Conservation (phyloP, 1,140 invertebrate genomes). For the Drosophila ananassae region DNA sequence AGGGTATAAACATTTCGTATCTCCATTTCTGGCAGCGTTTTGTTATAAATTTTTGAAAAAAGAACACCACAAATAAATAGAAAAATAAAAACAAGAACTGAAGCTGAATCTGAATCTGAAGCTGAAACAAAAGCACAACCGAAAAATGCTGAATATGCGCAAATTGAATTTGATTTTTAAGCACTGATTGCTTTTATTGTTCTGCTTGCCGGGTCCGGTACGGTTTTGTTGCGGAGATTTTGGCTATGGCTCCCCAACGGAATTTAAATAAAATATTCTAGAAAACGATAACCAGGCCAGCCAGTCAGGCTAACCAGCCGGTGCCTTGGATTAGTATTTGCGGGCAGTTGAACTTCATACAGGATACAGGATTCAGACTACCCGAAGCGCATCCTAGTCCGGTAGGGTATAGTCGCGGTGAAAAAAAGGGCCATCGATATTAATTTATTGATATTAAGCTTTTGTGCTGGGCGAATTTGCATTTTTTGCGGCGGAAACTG, state of each 20-base stretch:
- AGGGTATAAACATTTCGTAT: neutral
- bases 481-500: slow-evolving; percentile 45
- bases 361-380: neutral
- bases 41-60: slow-evolving; percentile 72
- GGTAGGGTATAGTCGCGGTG: slow-evolving; percentile 5
- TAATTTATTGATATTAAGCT: slow-evolving; percentile 69
- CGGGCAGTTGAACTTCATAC: neutral
- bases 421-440: slow-evolving; percentile 26
- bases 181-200: slow-evolving; percentile 81
- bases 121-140: slow-evolving; percentile 42
- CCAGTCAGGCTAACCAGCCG: neutral
- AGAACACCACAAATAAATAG: slow-evolving; percentile 19
- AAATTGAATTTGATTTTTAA: slow-evolving; percentile 82
- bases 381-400: neutral
- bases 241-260: slow-evolving; percentile 16
- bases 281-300: slow-evolving; percentile 26
- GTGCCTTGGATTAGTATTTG: neutral
- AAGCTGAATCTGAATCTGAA: slow-evolving; percentile 7
- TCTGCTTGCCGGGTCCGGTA: slow-evolving; percentile 38
- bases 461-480: slow-evolving; percentile 46
- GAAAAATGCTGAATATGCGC: slow-evolving; percentile 79
- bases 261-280: slow-evolving; percentile 77
- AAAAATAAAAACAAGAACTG: slow-evolving; percentile 27
- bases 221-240: neutral
- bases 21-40: slow-evolving; percentile 40